Evolutionary conservation across 2,113 vertebrate species (phyloP).

Genomic region (Myodes glareolus): DNA sequence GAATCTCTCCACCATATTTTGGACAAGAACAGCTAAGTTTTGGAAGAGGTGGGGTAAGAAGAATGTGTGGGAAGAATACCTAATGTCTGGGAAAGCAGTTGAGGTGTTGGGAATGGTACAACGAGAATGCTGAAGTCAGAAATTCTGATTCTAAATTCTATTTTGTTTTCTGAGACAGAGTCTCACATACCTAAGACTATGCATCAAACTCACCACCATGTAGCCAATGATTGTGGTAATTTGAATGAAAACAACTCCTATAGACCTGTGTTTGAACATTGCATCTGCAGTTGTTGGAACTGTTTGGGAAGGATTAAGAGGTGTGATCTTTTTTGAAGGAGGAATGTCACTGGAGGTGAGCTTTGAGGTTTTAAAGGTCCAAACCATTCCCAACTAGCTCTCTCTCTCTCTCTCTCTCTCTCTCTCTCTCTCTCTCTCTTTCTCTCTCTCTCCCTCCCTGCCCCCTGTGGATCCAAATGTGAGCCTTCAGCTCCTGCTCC

Average conservation of each 20-base stretch:
- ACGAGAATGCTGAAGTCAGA: not conserved
- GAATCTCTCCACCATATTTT: not conserved
- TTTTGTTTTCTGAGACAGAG: not conserved
- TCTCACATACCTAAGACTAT: not conserved
- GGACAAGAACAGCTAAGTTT: not conserved
- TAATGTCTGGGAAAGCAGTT: not conserved
- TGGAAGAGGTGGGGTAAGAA: not conserved
- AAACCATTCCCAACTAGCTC: too few species aligned
- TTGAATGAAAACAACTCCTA: not conserved
- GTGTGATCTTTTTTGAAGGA: not conserved
- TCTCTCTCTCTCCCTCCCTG: too few species aligned
- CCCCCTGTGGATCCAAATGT: not conserved
- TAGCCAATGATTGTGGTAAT: not conserved
- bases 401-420: not conserved
- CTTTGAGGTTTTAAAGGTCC: not conserved
- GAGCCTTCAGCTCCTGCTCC: not conserved
- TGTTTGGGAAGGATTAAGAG: not conserved
- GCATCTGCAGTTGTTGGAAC: not conserved
- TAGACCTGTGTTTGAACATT: not conserved
- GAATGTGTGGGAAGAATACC: too few species aligned
- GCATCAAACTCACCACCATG: not conserved
- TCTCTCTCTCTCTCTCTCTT: not conserved
- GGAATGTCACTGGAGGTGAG: not conserved
- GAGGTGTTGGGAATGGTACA: too few species aligned
- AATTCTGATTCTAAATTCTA: not conserved